A percentile compares a stretch with the other conserved stretches of the same genome.
Evolutionary conservation across 2,797 vertebrate species (phyloP).

Genomic region (Rachycentron canadum): DNA sequence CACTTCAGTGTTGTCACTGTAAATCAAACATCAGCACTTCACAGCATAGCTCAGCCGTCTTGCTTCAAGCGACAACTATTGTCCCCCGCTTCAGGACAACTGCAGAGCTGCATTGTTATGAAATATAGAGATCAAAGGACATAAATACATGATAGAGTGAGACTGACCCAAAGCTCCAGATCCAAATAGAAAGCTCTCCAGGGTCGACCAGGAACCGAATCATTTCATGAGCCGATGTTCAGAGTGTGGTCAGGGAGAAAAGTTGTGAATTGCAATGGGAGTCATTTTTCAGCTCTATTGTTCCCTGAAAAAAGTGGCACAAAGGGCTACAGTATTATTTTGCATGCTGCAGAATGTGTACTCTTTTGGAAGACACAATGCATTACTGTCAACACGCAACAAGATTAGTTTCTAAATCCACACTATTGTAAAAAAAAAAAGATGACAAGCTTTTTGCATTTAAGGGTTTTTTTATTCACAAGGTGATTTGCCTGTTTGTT

Average conservation of each 20-base stretch:
- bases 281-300: conserved; percentile 61
- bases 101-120: conserved; percentile 10
- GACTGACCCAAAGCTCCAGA: conserved; percentile 27
- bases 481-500: conserved; percentile 26
- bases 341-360: conserved; percentile 39
- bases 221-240: conserved; percentile 16
- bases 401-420: conserved; percentile 22
- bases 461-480: background rate
- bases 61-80: background rate
- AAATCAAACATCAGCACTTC: conserved; percentile 21
- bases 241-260: conserved; percentile 27
- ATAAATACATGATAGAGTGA: conserved; percentile 28
- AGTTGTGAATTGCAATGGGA: conserved; percentile 36
- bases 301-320: conserved; percentile 33
- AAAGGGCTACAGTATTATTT: conserved; percentile 50
- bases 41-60: background rate
- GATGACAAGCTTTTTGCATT: conserved; percentile 10
- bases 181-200: conserved; percentile 28
- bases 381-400: conserved; percentile 46
- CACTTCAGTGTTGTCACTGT: conserved; percentile 6
- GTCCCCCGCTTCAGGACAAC: background rate
- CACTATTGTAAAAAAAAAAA: background rate
- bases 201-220: conserved; percentile 10
- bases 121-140: conserved; percentile 12
- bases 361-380: conserved; percentile 33